Percentiles rank a stretch among this genome's conserved stretches.
phyloP scores from a whole-genome alignment of 2,888 invertebrate species.

The Drosophila mimetica region DNA sequence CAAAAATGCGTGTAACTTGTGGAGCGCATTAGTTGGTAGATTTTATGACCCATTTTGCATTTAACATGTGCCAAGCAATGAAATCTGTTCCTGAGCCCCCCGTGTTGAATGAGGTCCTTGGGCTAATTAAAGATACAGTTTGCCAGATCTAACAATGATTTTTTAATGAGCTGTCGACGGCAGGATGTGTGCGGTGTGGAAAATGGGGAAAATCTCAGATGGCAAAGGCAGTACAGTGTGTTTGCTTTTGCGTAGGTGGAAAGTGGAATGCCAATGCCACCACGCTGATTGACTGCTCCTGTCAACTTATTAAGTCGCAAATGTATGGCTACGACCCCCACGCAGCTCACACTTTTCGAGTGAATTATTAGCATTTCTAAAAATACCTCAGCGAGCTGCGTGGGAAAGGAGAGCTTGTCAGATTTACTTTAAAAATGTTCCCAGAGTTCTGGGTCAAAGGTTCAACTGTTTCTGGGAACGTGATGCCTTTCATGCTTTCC shows the following conservation, averaged over 20 bases:
- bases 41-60: conserved; percentile 71
- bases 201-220: conserved; percentile 3
- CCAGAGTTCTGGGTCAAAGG: conserved; percentile 1
- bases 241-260: conserved; percentile 4
- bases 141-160: conserved; percentile 30
- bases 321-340: conserved; percentile 22
- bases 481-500: neutral
- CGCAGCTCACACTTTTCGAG: conserved; percentile 35
- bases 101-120: conserved; percentile 51
- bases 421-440: conserved; percentile 11
- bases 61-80: conserved; percentile 62
- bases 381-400: conserved; percentile 49
- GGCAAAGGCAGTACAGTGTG: neutral
- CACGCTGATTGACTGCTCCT: conserved; percentile 65
- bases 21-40: conserved; percentile 62
- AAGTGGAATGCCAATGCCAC: conserved; percentile 19
- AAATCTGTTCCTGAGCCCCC: conserved; percentile 65
- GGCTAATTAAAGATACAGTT: conserved; percentile 64
- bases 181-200: conserved; percentile 4
- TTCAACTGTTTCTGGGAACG: conserved; percentile 4
- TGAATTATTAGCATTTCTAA: conserved; percentile 62
- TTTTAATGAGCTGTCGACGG: conserved; percentile 37
- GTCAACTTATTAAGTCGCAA: conserved; percentile 75
- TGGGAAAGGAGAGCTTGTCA: neutral
- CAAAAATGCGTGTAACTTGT: conserved; percentile 7